These are phyloP conservation scores for Amyelois transitella DNA, from an alignment of 1,140 invertebrate genomes.

Conservation along the genomic window DNA sequence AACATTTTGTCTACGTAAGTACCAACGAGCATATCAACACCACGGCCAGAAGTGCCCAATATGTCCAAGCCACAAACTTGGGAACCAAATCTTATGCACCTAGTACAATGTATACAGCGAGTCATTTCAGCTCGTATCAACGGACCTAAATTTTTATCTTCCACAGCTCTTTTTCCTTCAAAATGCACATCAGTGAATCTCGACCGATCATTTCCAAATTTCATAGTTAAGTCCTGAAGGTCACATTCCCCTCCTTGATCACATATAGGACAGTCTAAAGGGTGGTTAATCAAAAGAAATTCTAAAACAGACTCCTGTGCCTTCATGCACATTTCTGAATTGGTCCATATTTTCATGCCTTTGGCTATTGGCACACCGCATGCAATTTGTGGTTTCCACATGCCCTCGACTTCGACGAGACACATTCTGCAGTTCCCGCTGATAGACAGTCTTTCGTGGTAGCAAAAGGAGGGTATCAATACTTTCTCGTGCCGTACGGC, in stretches of 20 bases:
- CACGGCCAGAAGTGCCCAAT: conserved; percentile 83
- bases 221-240: conserved; percentile 98
- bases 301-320: conserved; percentile 99
- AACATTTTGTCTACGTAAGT: conserved; percentile 99
- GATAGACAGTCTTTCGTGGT: conserved; percentile 84
- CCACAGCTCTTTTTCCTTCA: conserved; percentile 90
- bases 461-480: conserved; percentile 50
- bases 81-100: conserved; percentile 83
- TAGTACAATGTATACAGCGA: conserved; percentile 87
- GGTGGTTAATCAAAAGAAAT: conserved; percentile 98
- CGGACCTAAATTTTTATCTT: conserved; percentile 87
- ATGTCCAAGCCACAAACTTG: conserved; percentile 88
- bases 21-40: conserved; percentile 85
- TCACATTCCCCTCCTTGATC: conserved; percentile 99
- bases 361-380: conserved; percentile 87
- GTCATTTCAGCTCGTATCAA: conserved; percentile 88
- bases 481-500: conserved; percentile 38
- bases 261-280: conserved; percentile 99
- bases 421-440: conserved; percentile 90
- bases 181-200: conserved; percentile 95
- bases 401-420: conserved; percentile 84
- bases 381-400: conserved; percentile 84
- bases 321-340: conserved; percentile 75
- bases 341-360: conserved; percentile 83
- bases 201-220: conserved; percentile 96